Conservation (phyloP, 2,888 invertebrate genomes). For the Poecilobothrus nobilitatus region DNA sequence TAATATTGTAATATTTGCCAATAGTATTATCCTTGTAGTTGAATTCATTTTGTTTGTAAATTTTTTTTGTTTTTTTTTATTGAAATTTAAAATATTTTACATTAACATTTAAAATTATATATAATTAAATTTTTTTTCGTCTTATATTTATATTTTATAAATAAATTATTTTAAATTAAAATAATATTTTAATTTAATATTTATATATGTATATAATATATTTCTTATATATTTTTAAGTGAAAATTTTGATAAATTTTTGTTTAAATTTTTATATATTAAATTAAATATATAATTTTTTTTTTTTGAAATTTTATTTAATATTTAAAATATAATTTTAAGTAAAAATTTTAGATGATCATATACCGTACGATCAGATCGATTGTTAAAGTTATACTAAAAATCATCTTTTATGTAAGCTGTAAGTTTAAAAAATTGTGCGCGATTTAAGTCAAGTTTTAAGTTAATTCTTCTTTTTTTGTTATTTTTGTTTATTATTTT, state of each 20-base stretch:
- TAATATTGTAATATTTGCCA: not conserved
- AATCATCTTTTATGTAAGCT: not conserved
- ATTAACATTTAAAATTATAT: too few relatives aligned
- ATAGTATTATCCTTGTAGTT: not conserved
- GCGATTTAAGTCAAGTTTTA: slow-evolving; percentile 1
- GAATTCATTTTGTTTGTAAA: not conserved
- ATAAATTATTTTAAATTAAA: too few relatives aligned
- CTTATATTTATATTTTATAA: too few relatives aligned
- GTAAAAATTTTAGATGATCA: not conserved
- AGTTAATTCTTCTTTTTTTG: too few relatives aligned
- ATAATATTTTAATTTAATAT: too few relatives aligned
- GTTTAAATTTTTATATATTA: not conserved
- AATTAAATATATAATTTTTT: not conserved
- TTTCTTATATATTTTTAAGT: too few relatives aligned
- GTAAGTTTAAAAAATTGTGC: not conserved
- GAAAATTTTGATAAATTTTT: not conserved
- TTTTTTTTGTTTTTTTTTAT: not conserved
- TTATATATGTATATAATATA: not conserved
- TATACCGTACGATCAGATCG: not conserved
- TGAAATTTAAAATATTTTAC: not conserved
- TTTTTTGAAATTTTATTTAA: not conserved
- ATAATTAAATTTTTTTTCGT: too few relatives aligned
- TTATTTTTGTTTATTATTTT: too few relatives aligned
- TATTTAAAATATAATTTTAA: too few relatives aligned
- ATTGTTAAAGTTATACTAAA: not conserved